Conservation (phyloP, 1,140 invertebrate genomes). For the Hyles vespertilio region DNA sequence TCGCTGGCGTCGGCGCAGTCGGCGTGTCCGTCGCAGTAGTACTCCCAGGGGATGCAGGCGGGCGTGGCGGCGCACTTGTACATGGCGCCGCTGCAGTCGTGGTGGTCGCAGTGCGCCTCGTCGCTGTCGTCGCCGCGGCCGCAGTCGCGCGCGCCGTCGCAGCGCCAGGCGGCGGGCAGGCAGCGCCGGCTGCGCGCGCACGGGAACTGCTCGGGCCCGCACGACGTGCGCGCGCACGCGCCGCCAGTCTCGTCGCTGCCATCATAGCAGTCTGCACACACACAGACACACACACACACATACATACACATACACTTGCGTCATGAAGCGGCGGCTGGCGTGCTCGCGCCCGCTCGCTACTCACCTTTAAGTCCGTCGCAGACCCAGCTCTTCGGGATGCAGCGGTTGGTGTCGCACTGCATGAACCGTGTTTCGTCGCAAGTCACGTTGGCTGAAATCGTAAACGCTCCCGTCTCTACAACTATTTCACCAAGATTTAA, state of each 20-base stretch:
- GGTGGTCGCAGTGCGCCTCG: slow-evolving; percentile 82
- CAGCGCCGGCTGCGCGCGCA: slow-evolving; percentile 55
- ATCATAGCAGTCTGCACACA: slow-evolving; percentile 47
- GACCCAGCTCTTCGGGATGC: slow-evolving; percentile 85
- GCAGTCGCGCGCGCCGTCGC: slow-evolving; percentile 86
- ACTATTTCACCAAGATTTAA: not conserved
- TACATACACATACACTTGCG: not conserved
- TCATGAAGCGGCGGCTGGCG: not conserved
- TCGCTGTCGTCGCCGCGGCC: slow-evolving; percentile 80
- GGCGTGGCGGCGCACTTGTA: slow-evolving; percentile 84
- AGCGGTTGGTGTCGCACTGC: slow-evolving; percentile 82
- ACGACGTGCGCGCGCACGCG: slow-evolving; percentile 34
- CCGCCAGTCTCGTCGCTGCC: slow-evolving; percentile 46
- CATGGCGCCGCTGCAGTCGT: slow-evolving; percentile 80
- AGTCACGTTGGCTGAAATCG: slow-evolving; percentile 76
- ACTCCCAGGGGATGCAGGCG: slow-evolving; percentile 82
- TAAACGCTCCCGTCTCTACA: not conserved
- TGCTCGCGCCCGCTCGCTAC: not conserved
- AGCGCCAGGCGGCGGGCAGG: slow-evolving; percentile 77
- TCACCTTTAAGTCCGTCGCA: slow-evolving; percentile 84
- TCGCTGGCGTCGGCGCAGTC: slow-evolving; percentile 27
- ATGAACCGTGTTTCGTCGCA: slow-evolving; percentile 81
- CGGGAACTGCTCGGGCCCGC: slow-evolving; percentile 37
- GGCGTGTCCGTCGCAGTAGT: slow-evolving; percentile 76
- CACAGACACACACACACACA: not conserved